phyloP scores from a whole-genome alignment of 2,113 vertebrate species.

The Notarius quadriscutis region DNA sequence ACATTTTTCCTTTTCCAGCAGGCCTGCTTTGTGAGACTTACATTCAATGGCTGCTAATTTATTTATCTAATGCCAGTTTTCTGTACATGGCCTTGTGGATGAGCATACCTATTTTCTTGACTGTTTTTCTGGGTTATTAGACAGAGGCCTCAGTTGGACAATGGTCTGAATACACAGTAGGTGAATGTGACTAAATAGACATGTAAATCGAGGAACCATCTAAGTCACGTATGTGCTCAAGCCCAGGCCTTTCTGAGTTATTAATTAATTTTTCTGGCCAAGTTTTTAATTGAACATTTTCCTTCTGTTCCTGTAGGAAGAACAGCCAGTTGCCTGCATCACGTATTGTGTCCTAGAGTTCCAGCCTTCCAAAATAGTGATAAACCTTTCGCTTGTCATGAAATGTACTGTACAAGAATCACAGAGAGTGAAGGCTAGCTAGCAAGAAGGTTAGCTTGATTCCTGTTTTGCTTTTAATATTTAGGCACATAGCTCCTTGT shows the following conservation, averaged over 20 bases:
- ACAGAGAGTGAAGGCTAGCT: background rate
- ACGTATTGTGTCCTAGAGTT: background rate
- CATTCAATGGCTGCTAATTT: constrained; percentile 69
- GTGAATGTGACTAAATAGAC: constrained; percentile 25
- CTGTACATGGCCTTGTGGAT: constrained; percentile 50
- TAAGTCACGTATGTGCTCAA: background rate
- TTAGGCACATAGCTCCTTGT: background rate
- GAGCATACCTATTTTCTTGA: constrained; percentile 31
- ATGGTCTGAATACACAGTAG: constrained; percentile 44
- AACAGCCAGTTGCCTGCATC: background rate
- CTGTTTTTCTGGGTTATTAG: constrained; percentile 52
- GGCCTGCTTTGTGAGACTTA: constrained; percentile 19
- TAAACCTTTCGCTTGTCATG: background rate
- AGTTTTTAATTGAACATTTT: constrained; percentile 55
- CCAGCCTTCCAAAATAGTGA: background rate
- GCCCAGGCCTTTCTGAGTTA: constrained; percentile 37
- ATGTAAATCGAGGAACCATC: background rate
- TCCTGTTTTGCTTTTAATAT: background rate
- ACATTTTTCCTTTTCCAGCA: constrained; percentile 20
- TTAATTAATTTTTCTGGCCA: constrained; percentile 61
- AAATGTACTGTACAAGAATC: background rate
- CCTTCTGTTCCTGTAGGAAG: constrained; percentile 23
- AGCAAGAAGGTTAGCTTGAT: background rate
- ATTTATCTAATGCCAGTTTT: constrained; percentile 69
- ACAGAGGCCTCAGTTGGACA: constrained; percentile 11